Evolutionary conservation across 2,797 vertebrate genomes (phyloP), one percentile per base, ranked within the genome.

Genomic region (Sebastes steindachneri): DNA sequence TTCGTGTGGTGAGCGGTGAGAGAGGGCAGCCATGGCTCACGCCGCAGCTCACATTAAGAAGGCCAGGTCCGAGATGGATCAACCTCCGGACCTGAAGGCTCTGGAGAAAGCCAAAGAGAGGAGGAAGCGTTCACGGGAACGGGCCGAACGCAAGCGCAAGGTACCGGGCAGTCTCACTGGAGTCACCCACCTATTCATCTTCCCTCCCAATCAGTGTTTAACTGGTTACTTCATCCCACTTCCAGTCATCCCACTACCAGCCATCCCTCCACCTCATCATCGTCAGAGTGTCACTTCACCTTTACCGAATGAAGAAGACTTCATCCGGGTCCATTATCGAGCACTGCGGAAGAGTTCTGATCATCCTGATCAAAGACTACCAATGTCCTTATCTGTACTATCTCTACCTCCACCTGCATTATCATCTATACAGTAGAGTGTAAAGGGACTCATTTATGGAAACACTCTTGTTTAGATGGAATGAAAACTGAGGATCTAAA

Each of bases 21-120:
- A 63, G 90, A 63, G 90, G 11, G 63, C 83, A 79, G 68, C 72
- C 88, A 99, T 99, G 98, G 98, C 98, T 95, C 98, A 99, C 1
- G 98, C 98, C 0, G 98, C 98, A 0, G 97, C 98, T 88, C 98
- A 97, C 87, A 97, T 99, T 92, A 99, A 99, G 96, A 99, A 99
- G 97, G 97, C 97, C 94, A 94, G 98, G 59, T 90, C 91, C 29
- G 95, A 95, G 93, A 94, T 96, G 94, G 97, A 99, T 65, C 92
- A 95, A 2, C 96, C 96, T 76, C 95, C 97, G 17, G 98, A 98
- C 80, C 88, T 95, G 80, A 98, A 99, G 87, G 97, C 96, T 80
- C 95, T 97, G 92, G 96, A 97, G 88, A 97, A 96, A 92, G 97
- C 97, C 72, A 95, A 89, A 69, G 97, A 99, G 90, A 96, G 96